Base-by-base conservation (phyloP, 2,113 vertebrate genomes). In the Australoheros scitulus region DNA sequence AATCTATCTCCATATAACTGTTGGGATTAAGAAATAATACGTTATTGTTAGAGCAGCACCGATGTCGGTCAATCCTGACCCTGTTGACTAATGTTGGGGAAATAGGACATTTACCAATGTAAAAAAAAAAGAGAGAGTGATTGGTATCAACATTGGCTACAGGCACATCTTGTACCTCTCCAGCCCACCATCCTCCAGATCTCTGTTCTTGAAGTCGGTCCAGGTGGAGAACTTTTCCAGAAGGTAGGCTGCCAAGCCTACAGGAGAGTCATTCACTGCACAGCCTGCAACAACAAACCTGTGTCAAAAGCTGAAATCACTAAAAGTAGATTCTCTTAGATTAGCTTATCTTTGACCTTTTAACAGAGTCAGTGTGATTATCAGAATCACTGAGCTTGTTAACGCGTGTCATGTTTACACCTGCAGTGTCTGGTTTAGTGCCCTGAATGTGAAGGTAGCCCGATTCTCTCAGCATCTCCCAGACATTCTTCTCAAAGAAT, bases 221-320 rank as follows among this genome's bases (percentile, higher is more conserved):
- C 96, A 97, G 13, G 96, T 94, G 50, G 97, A 97, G 88, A 97
- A 98, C 87, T 98, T 97, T 85, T 98, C 97, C 90, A 98, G 87
- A 76, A 97, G 94, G 76, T 97, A 98, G 9, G 97, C 96, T 76
- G 96, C 97, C 86, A 98, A 94, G 20, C 96, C 97, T 3, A 96
- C 96, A 0, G 97, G 97, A 26, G 96, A 97, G 88, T 97, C 93
- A 78, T 97, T 98, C 87, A 97, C 38, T 32, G 92, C 96, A 91
- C 95, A 96, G 0, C 97, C 97, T 98, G 91, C n/a, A 72, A 78
- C 58, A 55, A 22, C 7, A 65, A 59, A 84, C 20, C 0, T 41
- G 9, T 26, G 22, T 65, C 68, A 43, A 75, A 5, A 47, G 13
- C 14, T 36, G 2, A 56, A 41, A 47, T 38, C 8, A 17, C 17